Base-by-base conservation (phyloP, 1,140 invertebrate genomes). In the Bombus affinis region DNA sequence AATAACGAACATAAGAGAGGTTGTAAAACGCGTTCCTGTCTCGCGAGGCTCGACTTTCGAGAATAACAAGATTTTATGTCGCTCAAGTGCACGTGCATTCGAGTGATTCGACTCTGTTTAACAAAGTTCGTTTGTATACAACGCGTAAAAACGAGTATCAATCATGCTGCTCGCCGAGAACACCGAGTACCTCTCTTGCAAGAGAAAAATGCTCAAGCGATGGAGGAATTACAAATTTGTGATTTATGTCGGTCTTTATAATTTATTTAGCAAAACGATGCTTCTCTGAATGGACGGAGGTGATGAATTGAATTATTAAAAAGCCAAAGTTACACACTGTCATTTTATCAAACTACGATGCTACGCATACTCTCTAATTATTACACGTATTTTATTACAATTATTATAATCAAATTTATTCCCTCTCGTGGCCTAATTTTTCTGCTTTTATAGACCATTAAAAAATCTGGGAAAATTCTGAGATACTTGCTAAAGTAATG, bases 41-140 rank as follows among this genome's bases (percentile, higher is more conserved):
- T 8, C 9, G 42, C 13, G 12, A 39, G 53, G 37, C n/a, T 44
- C 18, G 32, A 39, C 5, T 81, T 62, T 44, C 44, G 22, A 28
- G 53, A 28, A 62, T 65, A 81, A 74, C 22, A 53, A 70, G 44
- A 47, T 65, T 35, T 35, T 70, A 32, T 68, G n/a, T 68, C 37
- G 35, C 8, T 22, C 8, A 1, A 25, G 65, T 53, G 66, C 65
- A 39, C 44, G 42, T 53, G 62, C 65, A 70, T 44, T 53, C 44
- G 32, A 37, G 28, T 22, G 44, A 80, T 70, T 79, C 42, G 62
- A 79, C 10, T 35, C n/a, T 37, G 77, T 81, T 57, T 32, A 59
- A 57, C 35, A 2, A 66, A 66, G 12, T 79, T 32, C 76, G 37
- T 65, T 78, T 39, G 57, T 74, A 47, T 74, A 73, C 57, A n/a